phyloP scores from a whole-genome alignment of 2,888 invertebrate species.

The Arctia plantaginis region DNA sequence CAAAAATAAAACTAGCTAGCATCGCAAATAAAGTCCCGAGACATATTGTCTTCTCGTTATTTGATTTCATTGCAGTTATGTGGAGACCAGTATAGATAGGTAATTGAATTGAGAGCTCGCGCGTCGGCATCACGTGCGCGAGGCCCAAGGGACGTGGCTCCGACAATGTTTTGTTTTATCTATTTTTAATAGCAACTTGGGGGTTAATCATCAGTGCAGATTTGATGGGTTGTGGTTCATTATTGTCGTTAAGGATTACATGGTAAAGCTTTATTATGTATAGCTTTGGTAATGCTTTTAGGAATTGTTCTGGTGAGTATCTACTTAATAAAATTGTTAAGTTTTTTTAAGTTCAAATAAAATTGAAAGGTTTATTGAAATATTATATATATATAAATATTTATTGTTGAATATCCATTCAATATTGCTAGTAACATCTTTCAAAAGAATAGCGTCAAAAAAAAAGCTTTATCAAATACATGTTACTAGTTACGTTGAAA shows the following conservation, averaged over 20 bases:
- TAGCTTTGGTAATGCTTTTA: constrained; percentile 35
- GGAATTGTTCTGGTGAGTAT: constrained; percentile 32
- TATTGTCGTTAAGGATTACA: constrained; percentile 48
- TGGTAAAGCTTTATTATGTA: constrained; percentile 38
- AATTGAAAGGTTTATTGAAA: not conserved
- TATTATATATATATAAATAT: no score
- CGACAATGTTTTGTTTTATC: constrained; percentile 80
- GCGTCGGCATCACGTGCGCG: constrained; percentile 68
- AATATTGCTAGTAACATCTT: no score
- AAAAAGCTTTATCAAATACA: no score
- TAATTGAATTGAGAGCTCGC: constrained; percentile 79
- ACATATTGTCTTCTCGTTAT: constrained; percentile 58
- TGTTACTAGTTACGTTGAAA: no score
- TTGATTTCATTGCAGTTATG: constrained; percentile 66
- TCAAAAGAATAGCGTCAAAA: no score
- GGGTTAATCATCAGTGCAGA: constrained; percentile 76
- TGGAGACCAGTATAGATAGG: constrained; percentile 62
- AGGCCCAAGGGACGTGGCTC: constrained; percentile 66
- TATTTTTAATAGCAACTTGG: constrained; percentile 80
- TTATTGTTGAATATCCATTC: no score
- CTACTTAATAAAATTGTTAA: constrained; percentile 30
- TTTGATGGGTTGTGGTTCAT: constrained; percentile 68
- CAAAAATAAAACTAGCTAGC: constrained; percentile 26
- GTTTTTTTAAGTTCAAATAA: constrained; percentile 14
- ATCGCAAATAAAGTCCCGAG: constrained; percentile 40